Evolutionary conservation across 1,140 invertebrate genomes (phyloP).

Genomic region (Heliconius nattereri): DNA sequence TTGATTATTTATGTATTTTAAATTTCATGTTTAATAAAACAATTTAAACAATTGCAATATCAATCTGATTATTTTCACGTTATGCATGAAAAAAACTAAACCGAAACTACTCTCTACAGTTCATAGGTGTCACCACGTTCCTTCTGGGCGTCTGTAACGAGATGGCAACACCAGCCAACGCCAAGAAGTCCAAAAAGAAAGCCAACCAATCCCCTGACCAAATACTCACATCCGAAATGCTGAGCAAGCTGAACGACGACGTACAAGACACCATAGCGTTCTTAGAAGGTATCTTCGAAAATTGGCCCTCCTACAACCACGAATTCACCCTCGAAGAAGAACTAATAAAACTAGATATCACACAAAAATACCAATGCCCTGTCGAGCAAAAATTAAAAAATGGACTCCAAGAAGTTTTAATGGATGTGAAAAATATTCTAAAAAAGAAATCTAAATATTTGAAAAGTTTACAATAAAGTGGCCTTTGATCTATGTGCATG

Average conservation of each 20-base stretch:
- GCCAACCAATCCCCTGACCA: slow-evolving; percentile 66
- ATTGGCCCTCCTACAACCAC: slow-evolving; percentile 57
- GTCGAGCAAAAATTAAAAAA: slow-evolving; percentile 59
- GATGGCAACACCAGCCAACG: slow-evolving; percentile 51
- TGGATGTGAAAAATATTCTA: slow-evolving; percentile 62
- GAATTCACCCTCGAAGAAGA: slow-evolving; percentile 51
- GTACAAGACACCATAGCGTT: slow-evolving; percentile 53
- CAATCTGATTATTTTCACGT: too few species aligned
- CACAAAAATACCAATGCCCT: slow-evolving; percentile 51
- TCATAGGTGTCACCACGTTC: slow-evolving; percentile 66
- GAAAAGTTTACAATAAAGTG: slow-evolving; percentile 59
- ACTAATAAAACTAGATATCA: slow-evolving; percentile 49
- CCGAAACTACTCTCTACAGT: slow-evolving; percentile 49
- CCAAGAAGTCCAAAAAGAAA: slow-evolving; percentile 69
- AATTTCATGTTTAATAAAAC: too few species aligned
- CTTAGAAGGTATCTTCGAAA: slow-evolving; percentile 61
- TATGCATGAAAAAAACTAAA: not conserved
- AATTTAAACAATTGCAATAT: too few species aligned
- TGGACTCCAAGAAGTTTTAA: slow-evolving; percentile 57
- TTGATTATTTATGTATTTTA: too few species aligned
- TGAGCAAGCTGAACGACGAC: slow-evolving; percentile 61
- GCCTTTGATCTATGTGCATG: slow-evolving; percentile 35
- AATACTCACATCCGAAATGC: slow-evolving; percentile 50
- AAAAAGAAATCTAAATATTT: slow-evolving; percentile 69
- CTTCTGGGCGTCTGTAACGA: slow-evolving; percentile 69